phyloP scores from a whole-genome alignment of 2,797 vertebrate genomes.

The Sebastes hopkinsi region DNA sequence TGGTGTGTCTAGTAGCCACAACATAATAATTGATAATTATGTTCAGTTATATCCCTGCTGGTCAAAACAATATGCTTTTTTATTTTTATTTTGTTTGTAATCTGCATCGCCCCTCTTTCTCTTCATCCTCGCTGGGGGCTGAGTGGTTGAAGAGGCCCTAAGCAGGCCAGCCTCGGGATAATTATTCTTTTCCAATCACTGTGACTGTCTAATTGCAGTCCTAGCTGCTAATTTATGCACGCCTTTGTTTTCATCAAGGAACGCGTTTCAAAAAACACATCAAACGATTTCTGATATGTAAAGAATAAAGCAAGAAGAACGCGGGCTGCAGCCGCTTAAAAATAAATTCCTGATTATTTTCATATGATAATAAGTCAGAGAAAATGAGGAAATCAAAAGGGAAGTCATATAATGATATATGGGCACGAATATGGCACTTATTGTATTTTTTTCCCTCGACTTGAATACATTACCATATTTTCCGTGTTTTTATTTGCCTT shows the following conservation, averaged over 20 bases:
- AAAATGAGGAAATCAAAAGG: slow-evolving; percentile 76
- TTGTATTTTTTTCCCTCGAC: slow-evolving; percentile 66
- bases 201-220: slow-evolving; percentile 80
- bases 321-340: slow-evolving; percentile 71
- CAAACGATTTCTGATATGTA: slow-evolving; percentile 80
- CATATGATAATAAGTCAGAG: slow-evolving; percentile 80
- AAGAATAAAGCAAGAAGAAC: slow-evolving; percentile 69
- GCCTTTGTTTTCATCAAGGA: slow-evolving; percentile 82
- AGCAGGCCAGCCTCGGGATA: slow-evolving; percentile 73
- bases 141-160: slow-evolving; percentile 79
- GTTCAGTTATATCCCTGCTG: slow-evolving; percentile 29
- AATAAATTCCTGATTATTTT: slow-evolving; percentile 81
- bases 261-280: slow-evolving; percentile 78
- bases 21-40: slow-evolving; percentile 48
- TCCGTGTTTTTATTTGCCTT: slow-evolving; percentile 65
- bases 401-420: slow-evolving; percentile 75
- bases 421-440: slow-evolving; percentile 70
- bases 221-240: slow-evolving; percentile 79
- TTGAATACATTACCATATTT: slow-evolving; percentile 80
- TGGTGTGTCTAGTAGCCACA: slow-evolving; percentile 1
- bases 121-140: slow-evolving; percentile 47
- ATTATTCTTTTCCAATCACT: slow-evolving; percentile 82
- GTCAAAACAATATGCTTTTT: slow-evolving; percentile 50
- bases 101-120: slow-evolving; percentile 19
- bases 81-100: slow-evolving; percentile 3